Conservation (phyloP, 2,888 invertebrate species). For the Taphrorychus bicolor region DNA sequence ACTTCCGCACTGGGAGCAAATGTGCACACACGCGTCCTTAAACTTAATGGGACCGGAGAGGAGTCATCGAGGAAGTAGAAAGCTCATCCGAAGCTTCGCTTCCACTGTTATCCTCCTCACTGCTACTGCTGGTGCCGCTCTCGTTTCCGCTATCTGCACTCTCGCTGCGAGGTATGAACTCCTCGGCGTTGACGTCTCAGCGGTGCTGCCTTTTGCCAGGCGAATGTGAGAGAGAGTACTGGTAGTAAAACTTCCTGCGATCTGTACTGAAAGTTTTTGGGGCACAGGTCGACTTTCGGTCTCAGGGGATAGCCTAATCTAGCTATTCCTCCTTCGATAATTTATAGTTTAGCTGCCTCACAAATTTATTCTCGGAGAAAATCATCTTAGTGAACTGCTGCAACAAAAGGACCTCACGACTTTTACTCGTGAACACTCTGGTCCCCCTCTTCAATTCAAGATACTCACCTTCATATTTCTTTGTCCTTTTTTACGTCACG, state of each 20-base stretch:
- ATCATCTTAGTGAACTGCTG: not conserved
- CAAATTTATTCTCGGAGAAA: constrained; percentile 61
- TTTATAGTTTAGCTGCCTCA: constrained; percentile 66
- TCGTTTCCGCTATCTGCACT: constrained; percentile 46
- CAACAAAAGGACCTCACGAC: not conserved
- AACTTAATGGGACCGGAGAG: constrained; percentile 22
- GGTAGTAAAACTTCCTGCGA: not conserved
- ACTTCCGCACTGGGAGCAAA: constrained; percentile 43
- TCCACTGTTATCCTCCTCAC: constrained; percentile 62
- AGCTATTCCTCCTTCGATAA: constrained; percentile 69
- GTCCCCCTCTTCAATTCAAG: not conserved
- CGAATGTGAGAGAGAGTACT: not conserved
- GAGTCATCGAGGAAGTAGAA: constrained; percentile 41
- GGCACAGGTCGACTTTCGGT: not conserved
- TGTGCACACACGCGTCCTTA: constrained; percentile 24
- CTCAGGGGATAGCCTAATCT: constrained; percentile 60
- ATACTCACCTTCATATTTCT: not conserved
- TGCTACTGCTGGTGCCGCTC: constrained; percentile 61
- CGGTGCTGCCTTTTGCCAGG: constrained; percentile 10
- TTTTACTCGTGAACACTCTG: not conserved
- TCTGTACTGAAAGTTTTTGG: not conserved
- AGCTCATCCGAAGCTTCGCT: constrained; percentile 27
- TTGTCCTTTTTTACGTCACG: constrained; percentile 6
- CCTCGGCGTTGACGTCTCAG: constrained; percentile 73
- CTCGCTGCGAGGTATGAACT: constrained; percentile 65